A percentile compares a stretch with the other conserved stretches of the same genome.
phyloP scores from a whole-genome alignment of 2,888 invertebrate species.

The Drosophila parthenogenetica region DNA sequence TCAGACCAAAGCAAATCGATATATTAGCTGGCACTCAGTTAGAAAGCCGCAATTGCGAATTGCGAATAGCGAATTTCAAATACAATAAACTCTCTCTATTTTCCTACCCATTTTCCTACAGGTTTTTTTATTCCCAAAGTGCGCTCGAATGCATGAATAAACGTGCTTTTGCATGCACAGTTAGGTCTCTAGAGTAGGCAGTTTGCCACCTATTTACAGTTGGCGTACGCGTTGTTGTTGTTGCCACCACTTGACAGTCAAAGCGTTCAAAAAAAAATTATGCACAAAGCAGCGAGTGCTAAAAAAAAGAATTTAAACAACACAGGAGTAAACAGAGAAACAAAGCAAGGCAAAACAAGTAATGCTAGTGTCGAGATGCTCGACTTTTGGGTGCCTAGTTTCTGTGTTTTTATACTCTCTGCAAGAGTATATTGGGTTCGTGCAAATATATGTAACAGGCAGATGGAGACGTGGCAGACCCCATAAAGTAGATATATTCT shows the following conservation, averaged over 20 bases:
- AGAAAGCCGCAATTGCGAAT: constrained; percentile 39
- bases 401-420: no score
- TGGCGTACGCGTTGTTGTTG: constrained; percentile 32
- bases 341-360: constrained; percentile 26
- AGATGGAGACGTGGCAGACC: no score
- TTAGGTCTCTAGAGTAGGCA: background rate
- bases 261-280: constrained; percentile 70
- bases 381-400: no score
- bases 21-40: constrained; percentile 27
- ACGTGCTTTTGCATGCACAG: constrained; percentile 15
- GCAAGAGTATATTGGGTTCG: no score
- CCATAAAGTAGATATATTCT: no score
- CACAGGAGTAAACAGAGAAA: constrained; percentile 23
- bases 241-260: constrained; percentile 69
- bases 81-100: background rate
- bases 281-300: constrained; percentile 71
- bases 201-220: constrained; percentile 12
- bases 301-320: constrained; percentile 35
- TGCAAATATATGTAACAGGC: no score
- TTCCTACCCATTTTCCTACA: background rate
- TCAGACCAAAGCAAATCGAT: constrained; percentile 18
- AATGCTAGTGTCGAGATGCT: no score
- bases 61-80: constrained; percentile 1
- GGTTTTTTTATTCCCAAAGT: background rate
- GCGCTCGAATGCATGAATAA: constrained; percentile 13